Base-by-base conservation (phyloP, 2,888 invertebrate species). In the Chrysomela aeneicollis region DNA sequence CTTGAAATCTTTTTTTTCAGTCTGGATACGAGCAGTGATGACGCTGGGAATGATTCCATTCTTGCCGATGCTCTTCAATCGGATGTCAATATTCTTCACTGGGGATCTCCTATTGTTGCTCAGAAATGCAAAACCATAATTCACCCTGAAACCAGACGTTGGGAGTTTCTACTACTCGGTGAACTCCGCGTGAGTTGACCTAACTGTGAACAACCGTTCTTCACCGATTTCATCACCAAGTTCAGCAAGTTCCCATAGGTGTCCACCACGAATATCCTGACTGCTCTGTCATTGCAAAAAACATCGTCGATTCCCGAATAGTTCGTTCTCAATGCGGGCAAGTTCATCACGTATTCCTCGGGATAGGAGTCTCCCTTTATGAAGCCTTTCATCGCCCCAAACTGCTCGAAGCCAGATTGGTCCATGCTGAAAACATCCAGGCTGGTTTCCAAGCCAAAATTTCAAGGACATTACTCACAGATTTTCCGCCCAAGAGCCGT, bases 321-420 rank as follows among this genome's bases (percentile, higher is more conserved):
- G 65, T 76, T 70, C 70, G 74, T 71, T 64, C 77, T 61, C 71
- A 54, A 83, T 86, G 84, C 51, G 82, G 88, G 84, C 8, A 87
- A 77, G 66, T 86, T 85, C 19, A 90, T 57, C 73, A 76, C 76
- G 77, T 71, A 68, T 32, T 78, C 77, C 19, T 84, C 85, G 30
- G 82, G 75, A 1, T 78, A 79, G 53, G 84, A 79, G 63, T 82
- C 85, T 0, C 85, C 80, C 59, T 82, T 83, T 62, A 90, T 77
- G 17, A 85, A 85, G 0, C 91, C 91, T 68, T 86, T 84, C 17
- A 89, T 74, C 0, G 85, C 82, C 3, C 91, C 91, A 82, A 86
- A 90, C 75, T 90, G 90, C 67, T 87, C 83, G 79, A 87, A 89
- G 54, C 88, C 87, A 12, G 59, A 52, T 58, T 73, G 74, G 57